Base-by-base conservation (phyloP, 2,888 invertebrate genomes). In the Clitarchus hookeri region DNA sequence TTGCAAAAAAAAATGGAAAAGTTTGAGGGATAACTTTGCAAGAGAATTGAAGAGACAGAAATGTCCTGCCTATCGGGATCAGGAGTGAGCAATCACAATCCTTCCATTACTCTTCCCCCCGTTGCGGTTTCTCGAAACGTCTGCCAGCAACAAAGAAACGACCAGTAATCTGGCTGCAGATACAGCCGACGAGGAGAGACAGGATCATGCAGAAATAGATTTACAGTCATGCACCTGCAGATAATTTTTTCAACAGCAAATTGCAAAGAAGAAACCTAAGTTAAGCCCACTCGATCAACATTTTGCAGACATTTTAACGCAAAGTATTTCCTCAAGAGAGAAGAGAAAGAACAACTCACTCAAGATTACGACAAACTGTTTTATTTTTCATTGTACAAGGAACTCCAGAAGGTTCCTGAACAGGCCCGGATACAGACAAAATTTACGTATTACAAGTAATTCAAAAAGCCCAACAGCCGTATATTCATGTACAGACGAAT, bases 1-100 rank as follows among this genome's bases (percentile, higher is more conserved):
- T n/a, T 23, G 12, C 79, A 79, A n/a, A 79, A 79, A n/a, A n/a
- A 79, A 79, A n/a, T 79, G n/a, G 79, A 79, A n/a, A 79, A 79
- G 79, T 27, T 27, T 79, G 13, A 79, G 79, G 79, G 0, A 23
- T 79, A n/a, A 79, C 27, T 79, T 79, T n/a, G 79, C 79, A 78
- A 79, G 27, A 23, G 27, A 27, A 79, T 0, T 79, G 79, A 12
- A n/a, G 26, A n/a, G 23, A 79, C 6, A 6, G 4, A 79, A n/a
- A 79, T n/a, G 79, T 13, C 12, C 79, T 11, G 25, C 23, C 79
- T n/a, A 79, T 79, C n/a, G 25, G 79, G 79, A 25, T 79, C 79
- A n/a, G 79, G 79, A 11, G 25, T 0, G 79, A n/a, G 13, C 25
- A 79, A 27, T 26, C 79, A n/a, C 25, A 25, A 79, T 79, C 26